Conservation (phyloP, 1,140 invertebrate species). For the Ruditapes philippinarum region DNA sequence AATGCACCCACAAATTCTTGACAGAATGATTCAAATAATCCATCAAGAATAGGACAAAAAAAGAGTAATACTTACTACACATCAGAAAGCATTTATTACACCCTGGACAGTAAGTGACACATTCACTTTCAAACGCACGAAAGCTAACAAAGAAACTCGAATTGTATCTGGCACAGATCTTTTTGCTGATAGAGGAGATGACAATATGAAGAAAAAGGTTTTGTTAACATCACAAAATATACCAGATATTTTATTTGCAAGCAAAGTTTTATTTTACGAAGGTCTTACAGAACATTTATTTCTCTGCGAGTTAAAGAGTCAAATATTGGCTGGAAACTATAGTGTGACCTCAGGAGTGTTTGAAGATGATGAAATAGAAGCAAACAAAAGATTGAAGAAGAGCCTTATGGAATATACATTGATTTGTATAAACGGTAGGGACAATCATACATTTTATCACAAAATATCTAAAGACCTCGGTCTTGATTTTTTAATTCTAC, state of each 20-base stretch:
- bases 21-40: too few species aligned
- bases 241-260: constrained; percentile 21
- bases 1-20: too few species aligned
- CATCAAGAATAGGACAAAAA: not conserved
- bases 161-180: not conserved
- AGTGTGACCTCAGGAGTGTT: too few species aligned
- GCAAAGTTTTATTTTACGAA: not conserved
- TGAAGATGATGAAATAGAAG: too few species aligned
- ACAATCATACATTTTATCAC: not conserved
- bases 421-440: not conserved
- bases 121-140: not conserved
- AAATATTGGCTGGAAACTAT: too few species aligned
- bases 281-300: not conserved
- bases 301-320: too few species aligned
- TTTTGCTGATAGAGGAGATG: not conserved
- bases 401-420: not conserved
- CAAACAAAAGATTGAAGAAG: not conserved
- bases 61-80: not conserved
- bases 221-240: not conserved
- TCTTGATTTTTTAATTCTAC: not conserved
- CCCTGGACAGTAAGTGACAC: not conserved
- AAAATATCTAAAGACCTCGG: not conserved
- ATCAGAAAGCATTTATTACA: not conserved
- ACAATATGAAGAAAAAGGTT: not conserved
- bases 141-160: not conserved